Evolutionary conservation across 2,888 invertebrate genomes (phyloP).

Genomic region (Diarsia dahlii): DNA sequence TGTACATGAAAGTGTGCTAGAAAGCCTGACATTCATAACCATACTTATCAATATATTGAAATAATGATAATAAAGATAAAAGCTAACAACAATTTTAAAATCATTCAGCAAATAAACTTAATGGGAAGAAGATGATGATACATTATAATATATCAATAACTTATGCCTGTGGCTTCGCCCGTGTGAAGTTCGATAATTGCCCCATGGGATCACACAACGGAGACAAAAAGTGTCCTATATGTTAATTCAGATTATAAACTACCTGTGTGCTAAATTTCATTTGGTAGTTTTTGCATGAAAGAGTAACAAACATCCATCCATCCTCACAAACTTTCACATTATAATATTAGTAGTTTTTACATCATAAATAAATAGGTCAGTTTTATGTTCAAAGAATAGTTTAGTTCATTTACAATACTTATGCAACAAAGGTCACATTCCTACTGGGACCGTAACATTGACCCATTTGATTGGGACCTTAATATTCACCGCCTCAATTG

Average conservation of each 20-base stretch:
- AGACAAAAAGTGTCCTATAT: too few species aligned
- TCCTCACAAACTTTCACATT: too few species aligned
- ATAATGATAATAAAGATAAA: slow-evolving; percentile 36
- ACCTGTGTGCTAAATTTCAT: too few species aligned
- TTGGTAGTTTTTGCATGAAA: too few species aligned
- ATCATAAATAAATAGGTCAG: slow-evolving; percentile 33
- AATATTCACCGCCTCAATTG: slow-evolving; percentile 66
- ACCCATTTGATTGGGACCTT: slow-evolving; percentile 66
- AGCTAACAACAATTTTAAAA: slow-evolving; percentile 12
- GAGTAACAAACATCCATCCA: too few species aligned
- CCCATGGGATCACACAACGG: too few species aligned
- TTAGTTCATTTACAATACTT: slow-evolving; percentile 17
- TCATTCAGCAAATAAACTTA: slow-evolving; percentile 43
- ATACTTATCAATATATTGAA: slow-evolving; percentile 20
- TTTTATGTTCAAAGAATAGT: slow-evolving; percentile 30
- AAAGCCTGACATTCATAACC: slow-evolving; percentile 3
- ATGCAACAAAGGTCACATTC: slow-evolving; percentile 35
- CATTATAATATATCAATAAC: slow-evolving; percentile 12
- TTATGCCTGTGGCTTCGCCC: too few species aligned
- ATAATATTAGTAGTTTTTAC: slow-evolving; percentile 4
- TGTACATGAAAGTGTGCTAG: slow-evolving; percentile 6
- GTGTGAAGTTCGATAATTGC: too few species aligned
- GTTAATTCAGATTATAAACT: too few species aligned
- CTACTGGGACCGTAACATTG: slow-evolving; percentile 63
- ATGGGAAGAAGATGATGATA: slow-evolving; percentile 18